Base-by-base conservation (phyloP, 2,797 vertebrate genomes). In the Microcaecilia unicolor region DNA sequence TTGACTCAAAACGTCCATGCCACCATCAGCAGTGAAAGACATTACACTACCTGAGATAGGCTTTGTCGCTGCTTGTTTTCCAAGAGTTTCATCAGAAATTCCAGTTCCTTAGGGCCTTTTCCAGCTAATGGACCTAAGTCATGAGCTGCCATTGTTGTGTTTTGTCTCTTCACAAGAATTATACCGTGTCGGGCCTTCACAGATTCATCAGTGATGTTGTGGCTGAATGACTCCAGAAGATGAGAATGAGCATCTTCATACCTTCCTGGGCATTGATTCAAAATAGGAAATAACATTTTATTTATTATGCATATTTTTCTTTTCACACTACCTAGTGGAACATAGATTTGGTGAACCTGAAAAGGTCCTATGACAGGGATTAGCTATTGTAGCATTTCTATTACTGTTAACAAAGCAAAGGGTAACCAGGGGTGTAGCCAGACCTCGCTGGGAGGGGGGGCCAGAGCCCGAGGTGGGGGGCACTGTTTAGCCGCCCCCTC, bases 31-130 rank as follows among this genome's bases (percentile, higher is more conserved):
- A n/a, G n/a, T n/a, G n/a, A n/a, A n/a, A n/a, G n/a, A n/a, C n/a
- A n/a, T n/a, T n/a, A n/a, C n/a, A n/a, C n/a, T 76, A 97, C 95
- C 88, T 97, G 86, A 26, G 80, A 60, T 0, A 86, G 59, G 7
- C 52, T 66, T 63, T 78, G 84, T 26, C 51, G 56, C 32, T 88
- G 82, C 4, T 64, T 69, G 32, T 63, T 6, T 3, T 81, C 85
- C 51, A 90, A 44, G 11, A 95, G 80, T 9, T 21, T 48, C 49
- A 99, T 62, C 22, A 97, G 70, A 51, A 88, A 87, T 11, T 59
- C 51, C 30, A 96, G 42, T 13, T 76, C 61, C 15, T 35, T 23
- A 3, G 74, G 35, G 22, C 92, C 84, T 20, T 53, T 84, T 48
- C 84, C 80, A 1, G 82, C 78, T 37, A 96, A 69, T 41, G 40